Percentiles rank a stretch among this genome's conserved stretches.
These are phyloP conservation scores for Atta cephalotes DNA, from an alignment of 1,140 invertebrate species.

Conservation along the genomic window DNA sequence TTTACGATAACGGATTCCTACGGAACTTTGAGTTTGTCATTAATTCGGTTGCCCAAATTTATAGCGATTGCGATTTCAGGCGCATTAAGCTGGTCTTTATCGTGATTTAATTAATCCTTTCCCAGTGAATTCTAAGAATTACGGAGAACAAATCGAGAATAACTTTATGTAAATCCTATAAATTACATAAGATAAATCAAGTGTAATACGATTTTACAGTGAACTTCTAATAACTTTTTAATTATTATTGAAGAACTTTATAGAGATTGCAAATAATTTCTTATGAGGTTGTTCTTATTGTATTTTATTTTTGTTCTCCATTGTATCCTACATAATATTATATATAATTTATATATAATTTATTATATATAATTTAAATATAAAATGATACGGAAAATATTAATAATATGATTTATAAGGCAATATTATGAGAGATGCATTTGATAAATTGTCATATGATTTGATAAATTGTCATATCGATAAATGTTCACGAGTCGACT, in stretches of 20 bases:
- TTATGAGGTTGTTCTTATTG: background rate
- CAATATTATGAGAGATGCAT: background rate
- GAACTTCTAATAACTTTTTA: conserved; percentile 14
- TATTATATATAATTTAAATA: background rate
- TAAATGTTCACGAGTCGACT: conserved; percentile 5
- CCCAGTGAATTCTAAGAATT: conserved; percentile 28
- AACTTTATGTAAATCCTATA: background rate
- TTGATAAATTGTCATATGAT: conserved; percentile 30
- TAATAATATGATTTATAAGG: background rate
- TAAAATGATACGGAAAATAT: background rate
- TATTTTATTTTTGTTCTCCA: background rate
- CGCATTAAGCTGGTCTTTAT: conserved; percentile 37
- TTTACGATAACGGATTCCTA: conserved; percentile 43
- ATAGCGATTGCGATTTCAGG: conserved; percentile 44
- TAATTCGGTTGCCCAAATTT: conserved; percentile 38
- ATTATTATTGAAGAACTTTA: conserved; percentile 33
- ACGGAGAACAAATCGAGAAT: conserved; percentile 8
- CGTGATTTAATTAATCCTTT: conserved; percentile 56
- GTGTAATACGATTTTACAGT: conserved; percentile 1
- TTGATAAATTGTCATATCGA: conserved; percentile 40
- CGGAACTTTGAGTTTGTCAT: conserved; percentile 51
- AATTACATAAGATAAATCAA: conserved; percentile 39
- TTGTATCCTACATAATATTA: background rate
- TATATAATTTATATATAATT: no score
- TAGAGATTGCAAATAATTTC: background rate